phyloP scores from a whole-genome alignment of 2,888 invertebrate genomes.

The Dasypolia templi region DNA sequence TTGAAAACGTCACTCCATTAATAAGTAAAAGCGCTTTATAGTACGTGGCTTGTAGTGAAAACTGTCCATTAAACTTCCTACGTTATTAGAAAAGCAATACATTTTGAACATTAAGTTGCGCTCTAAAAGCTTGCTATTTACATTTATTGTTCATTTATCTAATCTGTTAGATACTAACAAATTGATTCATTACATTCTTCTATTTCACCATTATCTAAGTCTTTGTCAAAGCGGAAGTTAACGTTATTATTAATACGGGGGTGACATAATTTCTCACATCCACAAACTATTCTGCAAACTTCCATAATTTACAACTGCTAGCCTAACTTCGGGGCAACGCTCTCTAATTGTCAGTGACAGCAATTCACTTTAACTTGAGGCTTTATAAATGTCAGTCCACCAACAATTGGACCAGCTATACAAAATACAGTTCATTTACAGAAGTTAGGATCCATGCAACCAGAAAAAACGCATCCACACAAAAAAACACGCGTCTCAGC shows the following conservation, averaged over 20 bases:
- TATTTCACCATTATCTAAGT: background rate
- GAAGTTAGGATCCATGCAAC: background rate
- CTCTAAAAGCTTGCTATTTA: background rate
- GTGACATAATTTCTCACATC: constrained; percentile 53
- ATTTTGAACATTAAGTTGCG: constrained; percentile 19
- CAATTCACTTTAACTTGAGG: constrained; percentile 32
- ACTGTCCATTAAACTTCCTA: constrained; percentile 26
- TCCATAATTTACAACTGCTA: constrained; percentile 48
- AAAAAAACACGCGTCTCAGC: background rate
- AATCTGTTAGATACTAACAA: background rate
- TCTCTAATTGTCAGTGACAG: constrained; percentile 41
- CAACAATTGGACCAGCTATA: constrained; percentile 17
- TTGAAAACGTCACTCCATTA: constrained; percentile 50
- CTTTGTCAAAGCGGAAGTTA: constrained; percentile 19
- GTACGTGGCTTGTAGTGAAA: constrained; percentile 44
- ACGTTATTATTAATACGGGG: constrained; percentile 37
- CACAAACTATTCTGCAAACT: constrained; percentile 54
- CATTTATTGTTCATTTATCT: background rate
- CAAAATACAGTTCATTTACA: background rate
- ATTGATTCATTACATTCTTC: background rate
- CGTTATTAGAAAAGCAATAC: constrained; percentile 9
- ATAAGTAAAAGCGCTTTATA: constrained; percentile 38
- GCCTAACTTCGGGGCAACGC: constrained; percentile 29
- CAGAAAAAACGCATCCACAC: background rate
- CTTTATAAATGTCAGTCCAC: constrained; percentile 47